Base-by-base conservation (phyloP, 2,113 vertebrate genomes). In the Cyprinus carpio region DNA sequence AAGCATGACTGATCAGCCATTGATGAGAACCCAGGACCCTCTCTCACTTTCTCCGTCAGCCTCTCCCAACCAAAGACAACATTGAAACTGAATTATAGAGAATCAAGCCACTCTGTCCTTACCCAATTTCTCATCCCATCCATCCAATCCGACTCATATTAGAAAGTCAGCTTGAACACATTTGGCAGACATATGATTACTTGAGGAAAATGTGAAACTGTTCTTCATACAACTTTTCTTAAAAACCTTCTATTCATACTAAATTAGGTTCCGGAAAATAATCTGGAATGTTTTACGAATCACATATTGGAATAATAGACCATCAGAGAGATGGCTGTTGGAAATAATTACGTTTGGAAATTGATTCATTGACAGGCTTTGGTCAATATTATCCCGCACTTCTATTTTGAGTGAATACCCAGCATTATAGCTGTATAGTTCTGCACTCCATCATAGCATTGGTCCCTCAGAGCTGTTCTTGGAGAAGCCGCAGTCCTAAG, bases 11-110 rank as follows among this genome's bases (percentile, higher is more conserved):
- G 2, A 87, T 77, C 18, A 3, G 82, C 31, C 37, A 83, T 40
- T 86, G 90, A 87, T 76, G 18, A 69, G 25, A 88, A 65, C 27
- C 25, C 31, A 51, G n/a, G 85, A 72, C 23, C 18, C 31, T 46
- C 37, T 60, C 13, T 78, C 13, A 9, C 64, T 34, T 9, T 51
- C 31, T 69, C 46, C 23, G 34, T 46, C n/a, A 74, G 9, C 27
- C 16, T 40, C 1, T 62, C 71, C 71, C 15, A 49, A 37, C 25
- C 23, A 75, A 40, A 81, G 5, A 25, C 58, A 75, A 79, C n/a
- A 64, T 1, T 46, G 15, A 16, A 29, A 37, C n/a, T 74, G 40
- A 51, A 58, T n/a, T 37, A 74, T 74, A 15, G 25, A 79, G 18
- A 58, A 54, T 37, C 71, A 75, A 51, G 6, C 20, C 49, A 5